Percentiles rank a stretch among this genome's conserved stretches.
Conservation (phyloP, 2,113 vertebrate species). For the Motacilla alba region DNA sequence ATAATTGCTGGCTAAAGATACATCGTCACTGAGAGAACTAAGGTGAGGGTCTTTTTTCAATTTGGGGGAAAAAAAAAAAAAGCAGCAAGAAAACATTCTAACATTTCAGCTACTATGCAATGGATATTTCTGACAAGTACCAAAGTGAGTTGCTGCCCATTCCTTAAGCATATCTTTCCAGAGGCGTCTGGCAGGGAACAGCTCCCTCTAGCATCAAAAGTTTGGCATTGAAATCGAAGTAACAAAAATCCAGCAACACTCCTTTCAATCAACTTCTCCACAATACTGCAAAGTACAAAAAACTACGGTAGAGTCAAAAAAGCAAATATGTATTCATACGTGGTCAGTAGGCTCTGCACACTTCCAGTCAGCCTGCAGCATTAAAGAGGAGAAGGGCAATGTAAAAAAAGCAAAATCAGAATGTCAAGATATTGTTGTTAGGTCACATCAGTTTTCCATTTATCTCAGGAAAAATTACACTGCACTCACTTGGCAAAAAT, state of each 20-base stretch:
- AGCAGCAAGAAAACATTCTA: not conserved
- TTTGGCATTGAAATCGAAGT: not conserved
- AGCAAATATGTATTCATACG: not conserved
- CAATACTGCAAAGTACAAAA: not conserved
- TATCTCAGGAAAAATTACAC: not conserved
- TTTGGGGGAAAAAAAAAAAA: not conserved
- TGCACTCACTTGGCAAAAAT: not conserved
- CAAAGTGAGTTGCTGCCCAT: not conserved
- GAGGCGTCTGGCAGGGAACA: not conserved
- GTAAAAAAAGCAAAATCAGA: not conserved
- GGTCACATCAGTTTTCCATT: not conserved
- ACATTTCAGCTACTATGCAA: not conserved
- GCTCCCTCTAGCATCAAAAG: constrained; percentile 50
- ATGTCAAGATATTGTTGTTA: not conserved
- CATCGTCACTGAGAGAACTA: not conserved
- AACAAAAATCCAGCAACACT: not conserved
- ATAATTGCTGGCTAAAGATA: not conserved
- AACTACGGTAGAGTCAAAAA: not conserved
- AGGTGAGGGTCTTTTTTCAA: accelerated
- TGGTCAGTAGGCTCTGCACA: not conserved
- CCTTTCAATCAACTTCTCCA: not conserved
- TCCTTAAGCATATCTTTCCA: not conserved
- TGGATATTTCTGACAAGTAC: not conserved
- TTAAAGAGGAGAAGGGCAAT: not conserved
- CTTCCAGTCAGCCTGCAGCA: not conserved